phyloP scores from a whole-genome alignment of 2,888 invertebrate species.

The Erebia epiphron region DNA sequence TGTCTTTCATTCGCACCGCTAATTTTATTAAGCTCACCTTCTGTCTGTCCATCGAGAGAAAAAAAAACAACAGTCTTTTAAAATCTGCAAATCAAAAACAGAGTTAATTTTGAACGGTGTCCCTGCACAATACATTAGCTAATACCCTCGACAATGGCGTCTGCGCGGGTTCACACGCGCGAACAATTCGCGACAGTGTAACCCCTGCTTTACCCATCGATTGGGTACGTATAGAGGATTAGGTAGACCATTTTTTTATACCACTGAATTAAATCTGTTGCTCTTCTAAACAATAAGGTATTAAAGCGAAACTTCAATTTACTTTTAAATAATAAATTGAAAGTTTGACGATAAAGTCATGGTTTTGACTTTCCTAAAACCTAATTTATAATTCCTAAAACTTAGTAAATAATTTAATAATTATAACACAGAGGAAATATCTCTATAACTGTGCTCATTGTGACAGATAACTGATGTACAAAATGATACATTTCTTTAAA shows the following conservation, averaged over 20 bases:
- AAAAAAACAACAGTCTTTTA: conserved; percentile 41
- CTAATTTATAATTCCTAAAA: too few species aligned
- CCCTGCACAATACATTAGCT: conserved; percentile 56
- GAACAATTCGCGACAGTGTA: conserved; percentile 54
- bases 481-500: too few species aligned
- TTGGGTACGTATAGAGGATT: conserved; percentile 12
- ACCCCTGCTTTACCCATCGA: conserved; percentile 48
- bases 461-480: too few species aligned
- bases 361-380: too few species aligned
- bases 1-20: conserved; percentile 34
- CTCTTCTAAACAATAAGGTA: too few species aligned
- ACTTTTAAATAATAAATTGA: too few species aligned
- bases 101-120: conserved; percentile 32
- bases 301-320: too few species aligned
- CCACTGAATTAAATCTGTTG: neutral
- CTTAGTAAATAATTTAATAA: too few species aligned
- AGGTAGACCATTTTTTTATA: conserved; percentile 13
- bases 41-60: neutral
- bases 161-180: conserved; percentile 61
- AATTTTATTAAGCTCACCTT: conserved; percentile 9
- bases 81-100: conserved; percentile 40
- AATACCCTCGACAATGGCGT: conserved; percentile 60
- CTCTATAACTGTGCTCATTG: too few species aligned
- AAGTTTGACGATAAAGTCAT: too few species aligned
- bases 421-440: too few species aligned